phyloP scores from a whole-genome alignment of 2,797 vertebrate species.

The Graptemys geographica region DNA sequence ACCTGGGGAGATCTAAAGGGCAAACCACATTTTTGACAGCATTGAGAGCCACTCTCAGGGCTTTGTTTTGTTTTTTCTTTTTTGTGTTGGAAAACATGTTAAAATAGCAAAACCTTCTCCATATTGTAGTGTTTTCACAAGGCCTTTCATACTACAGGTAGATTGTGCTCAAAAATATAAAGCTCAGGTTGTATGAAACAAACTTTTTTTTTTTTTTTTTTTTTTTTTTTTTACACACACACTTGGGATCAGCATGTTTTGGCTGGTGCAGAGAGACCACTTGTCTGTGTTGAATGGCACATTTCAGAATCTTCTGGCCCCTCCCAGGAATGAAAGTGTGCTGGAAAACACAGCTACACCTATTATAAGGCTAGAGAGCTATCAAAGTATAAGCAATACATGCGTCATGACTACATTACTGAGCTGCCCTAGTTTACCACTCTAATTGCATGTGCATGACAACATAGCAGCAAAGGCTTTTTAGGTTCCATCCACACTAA shows the following conservation, averaged over 20 bases:
- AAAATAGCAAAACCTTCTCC: not conserved
- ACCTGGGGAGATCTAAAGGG: not conserved
- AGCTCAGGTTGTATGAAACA: not conserved
- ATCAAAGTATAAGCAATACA: not conserved
- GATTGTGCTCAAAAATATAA: not conserved
- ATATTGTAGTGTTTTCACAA: not conserved
- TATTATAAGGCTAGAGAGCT: not conserved
- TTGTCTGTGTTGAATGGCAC: not conserved
- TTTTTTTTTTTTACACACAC: too few species aligned
- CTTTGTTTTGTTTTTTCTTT: not conserved
- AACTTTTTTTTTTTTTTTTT: not conserved
- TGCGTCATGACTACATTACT: not conserved
- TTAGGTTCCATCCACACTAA: not conserved
- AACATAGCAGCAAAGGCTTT: not conserved
- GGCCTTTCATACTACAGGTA: not conserved
- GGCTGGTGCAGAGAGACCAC: not conserved
- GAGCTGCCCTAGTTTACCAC: not conserved
- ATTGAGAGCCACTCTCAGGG: not conserved
- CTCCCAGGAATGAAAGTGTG: not conserved
- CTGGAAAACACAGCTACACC: not conserved
- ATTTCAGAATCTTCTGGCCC: not conserved
- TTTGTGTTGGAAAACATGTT: not conserved
- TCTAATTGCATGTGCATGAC: not conserved
- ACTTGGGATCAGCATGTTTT: not conserved
- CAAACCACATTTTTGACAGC: not conserved